Base-by-base conservation (phyloP, 2,113 vertebrate species). In the Tringa solitaria region DNA sequence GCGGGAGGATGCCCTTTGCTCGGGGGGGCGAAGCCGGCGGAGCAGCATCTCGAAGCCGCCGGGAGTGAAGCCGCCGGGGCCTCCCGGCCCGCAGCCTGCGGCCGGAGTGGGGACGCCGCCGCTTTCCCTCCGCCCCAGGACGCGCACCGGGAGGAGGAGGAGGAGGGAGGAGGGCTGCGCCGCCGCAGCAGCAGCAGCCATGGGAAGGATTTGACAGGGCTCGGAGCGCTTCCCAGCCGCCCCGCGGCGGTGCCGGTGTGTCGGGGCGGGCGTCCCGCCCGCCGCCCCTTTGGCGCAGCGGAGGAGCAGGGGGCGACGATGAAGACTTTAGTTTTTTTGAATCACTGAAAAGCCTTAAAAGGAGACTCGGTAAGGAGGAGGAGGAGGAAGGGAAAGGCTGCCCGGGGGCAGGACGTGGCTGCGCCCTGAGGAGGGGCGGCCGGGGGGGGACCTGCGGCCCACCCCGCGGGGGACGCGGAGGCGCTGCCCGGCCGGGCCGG, bases 161-260 rank as follows among this genome's bases (percentile, higher is more conserved):
- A 78, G 73, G 48, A 80, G 50, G 15, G 13, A 79, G 70, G 86
- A 89, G 84, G 97, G 76, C n/a, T n/a, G n/a, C n/a, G n/a, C n/a
- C 84, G 97, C 84, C 95, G 70, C 88, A 45, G 73, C 96, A 26
- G 82, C 87, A 14, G 82, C 57, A 78, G 96, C 87, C 97, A 98
- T 98, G 98, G 97, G 95, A 67, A 94, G 97, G 93, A 89, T 97
- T 94, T 94, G 96, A 93, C 92, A 92, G 96, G 95, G 94, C 93
- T 94, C 94, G 93, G 87, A 68, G 96, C 91, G 95, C 94, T 74
- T 84, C 82, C 85, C 32, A 64, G 73, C 65, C 80, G 74, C 77
- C 74, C 93, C 82, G 84, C 82, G 78, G 84, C 78, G 39, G 65
- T 48, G 78, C 92, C 79, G 93, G 76, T 56, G 89, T 84, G 89